A percentile compares a stretch with the other conserved stretches of the same genome.
Conservation (phyloP, 1,140 invertebrate genomes). For the Mycetomoellerius zeteki region DNA sequence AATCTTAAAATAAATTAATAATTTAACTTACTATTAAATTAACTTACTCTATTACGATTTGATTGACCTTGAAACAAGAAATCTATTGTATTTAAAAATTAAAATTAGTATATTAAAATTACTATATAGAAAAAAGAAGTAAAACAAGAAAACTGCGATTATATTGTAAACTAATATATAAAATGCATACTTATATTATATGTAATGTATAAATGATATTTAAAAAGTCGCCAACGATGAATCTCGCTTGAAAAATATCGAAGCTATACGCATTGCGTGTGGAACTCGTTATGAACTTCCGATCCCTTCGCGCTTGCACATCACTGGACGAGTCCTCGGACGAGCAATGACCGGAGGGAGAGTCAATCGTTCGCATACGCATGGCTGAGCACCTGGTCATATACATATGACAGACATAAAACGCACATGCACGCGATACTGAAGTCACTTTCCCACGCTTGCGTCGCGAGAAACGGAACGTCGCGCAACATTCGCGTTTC, state of each 20-base stretch:
- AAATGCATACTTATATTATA: background rate
- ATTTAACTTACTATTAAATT: background rate
- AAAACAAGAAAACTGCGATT: no score
- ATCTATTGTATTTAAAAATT: background rate
- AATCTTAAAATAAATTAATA: background rate
- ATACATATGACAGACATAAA: background rate
- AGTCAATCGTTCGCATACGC: conserved; percentile 7
- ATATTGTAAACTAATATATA: background rate
- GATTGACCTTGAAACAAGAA: background rate
- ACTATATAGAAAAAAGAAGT: background rate
- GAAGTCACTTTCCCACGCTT: conserved; percentile 51
- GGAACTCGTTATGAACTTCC: conserved; percentile 8
- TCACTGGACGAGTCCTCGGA: background rate
- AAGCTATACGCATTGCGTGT: background rate
- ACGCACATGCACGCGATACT: conserved; percentile 1
- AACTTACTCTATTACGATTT: background rate
- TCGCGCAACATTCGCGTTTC: background rate
- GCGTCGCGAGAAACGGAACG: conserved; percentile 40
- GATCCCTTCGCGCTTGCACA: background rate
- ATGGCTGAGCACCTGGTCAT: background rate
- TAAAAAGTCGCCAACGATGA: background rate
- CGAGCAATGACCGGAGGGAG: background rate
- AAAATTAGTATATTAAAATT: no score
- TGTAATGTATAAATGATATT: background rate
- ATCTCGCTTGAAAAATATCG: background rate